Conservation (phyloP, 2,888 invertebrate species). For the Latrodectus elegans region DNA sequence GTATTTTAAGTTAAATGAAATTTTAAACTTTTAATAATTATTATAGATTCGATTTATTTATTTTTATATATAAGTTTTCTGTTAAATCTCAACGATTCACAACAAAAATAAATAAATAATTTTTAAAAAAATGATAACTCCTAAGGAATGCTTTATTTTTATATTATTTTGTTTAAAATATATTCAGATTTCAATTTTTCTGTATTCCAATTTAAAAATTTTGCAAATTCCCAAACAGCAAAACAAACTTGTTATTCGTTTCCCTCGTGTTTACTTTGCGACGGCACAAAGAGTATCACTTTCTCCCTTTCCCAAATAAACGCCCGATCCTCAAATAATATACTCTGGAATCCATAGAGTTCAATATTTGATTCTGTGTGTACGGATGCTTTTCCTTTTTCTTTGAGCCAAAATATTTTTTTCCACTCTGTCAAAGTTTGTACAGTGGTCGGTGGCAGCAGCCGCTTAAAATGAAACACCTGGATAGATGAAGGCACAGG, state of each 20-base stretch:
- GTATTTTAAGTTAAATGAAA: too few species aligned
- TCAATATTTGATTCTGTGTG: slow-evolving; percentile 13
- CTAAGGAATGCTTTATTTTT: too few species aligned
- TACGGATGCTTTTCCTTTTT: background rate
- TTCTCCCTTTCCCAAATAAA: slow-evolving; percentile 19
- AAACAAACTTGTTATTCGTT: background rate
- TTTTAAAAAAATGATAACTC: too few species aligned
- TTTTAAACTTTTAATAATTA: too few species aligned
- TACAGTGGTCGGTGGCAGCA: slow-evolving; percentile 23
- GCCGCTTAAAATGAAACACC: slow-evolving; percentile 37
- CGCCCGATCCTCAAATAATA: background rate
- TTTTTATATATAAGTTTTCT: too few species aligned
- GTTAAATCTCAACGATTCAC: too few species aligned
- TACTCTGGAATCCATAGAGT: background rate
- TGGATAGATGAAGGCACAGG: slow-evolving; percentile 25
- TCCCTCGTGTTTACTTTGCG: slow-evolving; percentile 13
- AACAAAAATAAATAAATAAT: too few species aligned
- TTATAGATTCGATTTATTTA: too few species aligned
- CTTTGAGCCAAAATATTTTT: background rate
- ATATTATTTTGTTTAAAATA: too few species aligned
- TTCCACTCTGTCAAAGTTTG: slow-evolving; percentile 16
- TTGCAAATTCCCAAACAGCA: too few species aligned
- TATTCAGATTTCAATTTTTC: too few species aligned
- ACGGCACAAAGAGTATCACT: slow-evolving; percentile 23
- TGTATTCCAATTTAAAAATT: too few species aligned